Percentiles rank a stretch among this genome's conserved stretches.
Evolutionary conservation across 1,140 invertebrate genomes (phyloP).

Genomic region (Periplaneta americana): DNA sequence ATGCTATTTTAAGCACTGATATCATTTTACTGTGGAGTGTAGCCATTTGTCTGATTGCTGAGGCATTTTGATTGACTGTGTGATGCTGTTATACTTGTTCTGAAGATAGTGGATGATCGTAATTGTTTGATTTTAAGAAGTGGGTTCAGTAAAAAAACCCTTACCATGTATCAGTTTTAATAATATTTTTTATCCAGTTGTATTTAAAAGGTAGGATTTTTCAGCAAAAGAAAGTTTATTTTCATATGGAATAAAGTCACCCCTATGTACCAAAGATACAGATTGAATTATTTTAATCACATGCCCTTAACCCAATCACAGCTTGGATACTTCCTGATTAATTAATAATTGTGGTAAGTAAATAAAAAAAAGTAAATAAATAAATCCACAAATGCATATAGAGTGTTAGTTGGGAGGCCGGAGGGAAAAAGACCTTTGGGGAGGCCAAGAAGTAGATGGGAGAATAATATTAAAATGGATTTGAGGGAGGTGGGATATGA

Average conservation of each 20-base stretch:
- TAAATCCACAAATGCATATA: no score
- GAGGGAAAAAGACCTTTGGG: no score
- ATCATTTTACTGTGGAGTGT: not conserved
- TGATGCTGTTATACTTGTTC: not conserved
- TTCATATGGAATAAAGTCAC: constrained; percentile 12
- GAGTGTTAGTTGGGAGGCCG: no score
- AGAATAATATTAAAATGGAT: no score
- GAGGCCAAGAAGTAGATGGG: no score
- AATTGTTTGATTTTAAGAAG: not conserved
- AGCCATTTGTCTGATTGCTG: not conserved
- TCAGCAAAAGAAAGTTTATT: constrained; percentile 10
- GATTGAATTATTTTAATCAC: not conserved
- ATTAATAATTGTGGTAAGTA: no score
- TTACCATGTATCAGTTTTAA: not conserved
- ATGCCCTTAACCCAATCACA: no score
- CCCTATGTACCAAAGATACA: not conserved
- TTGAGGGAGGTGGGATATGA: no score
- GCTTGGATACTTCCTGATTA: no score
- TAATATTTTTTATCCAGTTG: not conserved
- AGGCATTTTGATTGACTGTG: not conserved
- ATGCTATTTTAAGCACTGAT: no score
- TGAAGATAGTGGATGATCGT: not conserved
- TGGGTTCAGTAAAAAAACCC: not conserved
- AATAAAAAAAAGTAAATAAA: no score
- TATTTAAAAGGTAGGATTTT: constrained; percentile 1